Evolutionary conservation across 2,888 invertebrate genomes (phyloP), one percentile per base, ranked within the genome.

Genomic region (Metallyticus violacea): DNA sequence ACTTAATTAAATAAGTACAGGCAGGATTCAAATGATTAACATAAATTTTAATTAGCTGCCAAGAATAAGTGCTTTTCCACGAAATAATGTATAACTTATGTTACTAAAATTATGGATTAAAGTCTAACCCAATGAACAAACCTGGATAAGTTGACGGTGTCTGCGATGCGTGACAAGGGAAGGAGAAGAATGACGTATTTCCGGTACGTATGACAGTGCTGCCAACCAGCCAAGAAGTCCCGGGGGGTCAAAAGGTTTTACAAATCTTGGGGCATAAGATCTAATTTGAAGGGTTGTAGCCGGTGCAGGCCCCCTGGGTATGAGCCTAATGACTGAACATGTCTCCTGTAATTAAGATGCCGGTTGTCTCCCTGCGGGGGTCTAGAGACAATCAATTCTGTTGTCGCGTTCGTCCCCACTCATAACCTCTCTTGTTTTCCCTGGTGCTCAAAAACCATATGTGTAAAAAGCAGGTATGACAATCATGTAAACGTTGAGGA

Each of bases 301-400:
- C 15, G 40, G 30, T 25, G 81, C 40, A 40, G 82, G 77, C 83
- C 83, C 83, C 83, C 83, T 83, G 83, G 77, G 83, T 76, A 27
- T 62, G 77, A 27, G 15, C 28, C 76, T 83, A 83, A 83, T 83
- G 83, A 83, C 83, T 27, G 27, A 28, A 29, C 83, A 77, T 83
- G 83, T 83, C 83, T 27, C 82, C 83, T 77, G 83, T 83, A 83
- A 83, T 83, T 83, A 83, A 83, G 83, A 82, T 82, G 82, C 62
- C 76, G 76, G 28, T 62, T 83, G 77, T 7, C 26, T 83, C 77
- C 26, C 77, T 28, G 40, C 77, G 77, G 83, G 83, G 27, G 40
- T 77, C 22, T 83, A 29, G 77, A 83, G 83, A 83, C 83, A 83
- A 83, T 83, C 82, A 82, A 82, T 82, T 82, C 27, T 62, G 3